Percentiles rank a stretch among this genome's conserved stretches.
phyloP scores from a whole-genome alignment of 2,113 vertebrate genomes.

The Rhodinocichla rosea region DNA sequence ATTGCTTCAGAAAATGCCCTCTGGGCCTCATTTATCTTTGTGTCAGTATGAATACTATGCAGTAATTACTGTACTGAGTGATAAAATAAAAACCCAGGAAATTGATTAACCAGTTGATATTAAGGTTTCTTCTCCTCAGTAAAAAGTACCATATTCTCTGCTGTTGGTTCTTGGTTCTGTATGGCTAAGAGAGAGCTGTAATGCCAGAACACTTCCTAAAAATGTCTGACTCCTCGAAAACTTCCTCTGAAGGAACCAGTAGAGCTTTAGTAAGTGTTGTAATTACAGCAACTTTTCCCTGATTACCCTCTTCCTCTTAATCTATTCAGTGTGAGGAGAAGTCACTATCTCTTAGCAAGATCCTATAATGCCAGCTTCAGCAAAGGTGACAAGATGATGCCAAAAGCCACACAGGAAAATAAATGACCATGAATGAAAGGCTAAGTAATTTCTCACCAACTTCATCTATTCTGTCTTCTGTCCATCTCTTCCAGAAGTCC shows the following conservation, averaged over 20 bases:
- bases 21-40: neutral
- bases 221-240: neutral
- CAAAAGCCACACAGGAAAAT: neutral
- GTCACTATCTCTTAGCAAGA: neutral
- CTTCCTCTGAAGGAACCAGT: neutral
- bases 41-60: neutral
- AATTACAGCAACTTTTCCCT: neutral
- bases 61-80: neutral
- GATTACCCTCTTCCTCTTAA: neutral
- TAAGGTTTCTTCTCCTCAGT: neutral
- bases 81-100: neutral
- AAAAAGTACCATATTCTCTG: neutral
- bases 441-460: slow-evolving; percentile 65
- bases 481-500: slow-evolving; percentile 79
- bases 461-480: slow-evolving; percentile 71
- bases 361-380: neutral
- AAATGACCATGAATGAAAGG: neutral
- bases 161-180: neutral
- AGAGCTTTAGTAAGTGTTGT: neutral
- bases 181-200: neutral
- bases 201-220: neutral
- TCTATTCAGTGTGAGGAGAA: neutral
- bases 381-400: neutral
- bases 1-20: slow-evolving; percentile 42
- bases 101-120: neutral